These are phyloP conservation scores for Tetragonula clypearis DNA, from an alignment of 1,140 invertebrate genomes.

Conservation along the genomic window DNA sequence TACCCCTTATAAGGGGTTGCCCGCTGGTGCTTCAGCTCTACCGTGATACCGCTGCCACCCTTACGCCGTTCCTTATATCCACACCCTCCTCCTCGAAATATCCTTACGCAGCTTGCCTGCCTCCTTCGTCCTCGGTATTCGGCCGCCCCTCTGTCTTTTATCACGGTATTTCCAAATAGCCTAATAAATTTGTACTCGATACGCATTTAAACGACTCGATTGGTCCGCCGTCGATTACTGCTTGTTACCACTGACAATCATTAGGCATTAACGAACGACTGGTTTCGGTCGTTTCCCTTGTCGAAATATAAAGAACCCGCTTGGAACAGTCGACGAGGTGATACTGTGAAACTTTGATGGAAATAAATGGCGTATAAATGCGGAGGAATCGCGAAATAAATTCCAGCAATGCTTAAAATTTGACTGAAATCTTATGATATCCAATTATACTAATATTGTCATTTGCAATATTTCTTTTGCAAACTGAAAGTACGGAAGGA, in stretches of 20 bases:
- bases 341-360: fast-evolving
- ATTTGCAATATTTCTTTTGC: too few species aligned
- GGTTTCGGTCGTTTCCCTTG: too few species aligned
- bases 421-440: too few species aligned
- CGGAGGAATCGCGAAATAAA: background rate
- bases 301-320: background rate
- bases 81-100: slow-evolving; percentile 39
- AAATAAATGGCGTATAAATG: background rate
- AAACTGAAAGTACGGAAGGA: too few species aligned
- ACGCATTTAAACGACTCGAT: slow-evolving; percentile 64
- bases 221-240: slow-evolving; percentile 47
- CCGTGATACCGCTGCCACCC: slow-evolving; percentile 62
- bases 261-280: slow-evolving; percentile 24
- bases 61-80: slow-evolving; percentile 68
- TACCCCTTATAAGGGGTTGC: slow-evolving; percentile 70
- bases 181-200: slow-evolving; percentile 59
- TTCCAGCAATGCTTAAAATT: background rate
- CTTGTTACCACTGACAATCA: slow-evolving; percentile 44
- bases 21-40: slow-evolving; percentile 57
- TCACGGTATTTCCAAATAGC: slow-evolving; percentile 55
- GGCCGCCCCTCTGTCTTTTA: slow-evolving; percentile 53
- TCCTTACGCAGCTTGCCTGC: slow-evolving; percentile 38
- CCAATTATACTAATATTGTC: too few species aligned
- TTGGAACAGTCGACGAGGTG: background rate
- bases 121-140: slow-evolving; percentile 28